Evolutionary conservation across 1,140 invertebrate species (phyloP).

Genomic region (Rhyzopertha dominica): DNA sequence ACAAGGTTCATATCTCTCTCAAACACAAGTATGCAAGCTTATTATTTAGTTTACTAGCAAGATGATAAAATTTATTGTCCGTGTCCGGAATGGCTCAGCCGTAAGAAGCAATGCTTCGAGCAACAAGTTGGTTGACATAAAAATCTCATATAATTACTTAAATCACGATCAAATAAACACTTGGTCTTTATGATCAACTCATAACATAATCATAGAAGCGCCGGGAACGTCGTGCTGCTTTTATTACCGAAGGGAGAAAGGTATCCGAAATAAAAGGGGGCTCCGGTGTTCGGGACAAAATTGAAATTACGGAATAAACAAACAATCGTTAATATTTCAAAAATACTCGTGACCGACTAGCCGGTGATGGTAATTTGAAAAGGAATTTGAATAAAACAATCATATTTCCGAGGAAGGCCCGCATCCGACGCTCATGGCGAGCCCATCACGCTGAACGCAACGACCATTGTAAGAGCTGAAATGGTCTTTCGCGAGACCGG

Average conservation of each 20-base stretch:
- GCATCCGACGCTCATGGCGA: slow-evolving; percentile 25
- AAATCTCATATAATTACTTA: slow-evolving; percentile 36
- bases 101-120: no score
- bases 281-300: neutral
- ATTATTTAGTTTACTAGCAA: no score
- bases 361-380: slow-evolving; percentile 23
- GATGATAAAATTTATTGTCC: no score
- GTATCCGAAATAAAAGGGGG: neutral
- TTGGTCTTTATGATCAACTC: slow-evolving; percentile 36
- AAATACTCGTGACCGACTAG: no score
- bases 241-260: neutral
- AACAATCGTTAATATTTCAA: slow-evolving; percentile 12
- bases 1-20: no score
- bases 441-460: slow-evolving; percentile 25
- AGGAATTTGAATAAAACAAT: slow-evolving; percentile 29
- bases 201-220: slow-evolving; percentile 37
- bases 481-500: slow-evolving; percentile 33
- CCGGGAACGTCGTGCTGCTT: slow-evolving; percentile 16
- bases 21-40: no score
- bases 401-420: slow-evolving; percentile 10
- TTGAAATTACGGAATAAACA: slow-evolving; percentile 4
- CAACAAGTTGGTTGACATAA: slow-evolving; percentile 32
- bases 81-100: no score
- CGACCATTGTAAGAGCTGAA: slow-evolving; percentile 29
- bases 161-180: slow-evolving; percentile 35